A percentile compares a stretch with the other conserved stretches of the same genome.
These are phyloP conservation scores for Aphelocoma coerulescens DNA, from an alignment of 2,113 vertebrate species.

Conservation along the genomic window DNA sequence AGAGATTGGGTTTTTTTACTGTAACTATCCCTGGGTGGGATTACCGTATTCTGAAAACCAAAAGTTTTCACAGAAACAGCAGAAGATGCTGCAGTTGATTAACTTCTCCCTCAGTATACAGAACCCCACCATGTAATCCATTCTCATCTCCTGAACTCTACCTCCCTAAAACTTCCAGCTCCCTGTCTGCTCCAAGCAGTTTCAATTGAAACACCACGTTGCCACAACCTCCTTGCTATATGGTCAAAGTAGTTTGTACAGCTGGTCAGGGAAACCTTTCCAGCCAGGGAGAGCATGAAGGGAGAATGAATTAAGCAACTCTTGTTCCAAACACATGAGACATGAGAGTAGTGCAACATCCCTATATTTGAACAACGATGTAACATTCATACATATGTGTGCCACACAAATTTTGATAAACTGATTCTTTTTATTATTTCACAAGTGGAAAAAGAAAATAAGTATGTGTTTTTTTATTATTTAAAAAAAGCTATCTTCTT, in stretches of 20 bases:
- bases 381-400: neutral
- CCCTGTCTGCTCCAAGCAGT: neutral
- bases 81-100: neutral
- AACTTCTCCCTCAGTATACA: neutral
- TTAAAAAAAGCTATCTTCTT: neutral
- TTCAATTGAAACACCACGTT: neutral
- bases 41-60: neutral
- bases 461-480: neutral
- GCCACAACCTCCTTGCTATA: neutral
- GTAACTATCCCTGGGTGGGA: neutral
- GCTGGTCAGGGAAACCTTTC: neutral
- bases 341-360: neutral
- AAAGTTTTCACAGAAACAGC: neutral
- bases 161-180: neutral
- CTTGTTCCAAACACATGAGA: neutral
- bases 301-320: neutral
- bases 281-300: neutral
- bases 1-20: neutral
- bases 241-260: neutral
- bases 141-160: neutral
- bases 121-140: neutral
- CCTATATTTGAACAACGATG: neutral
- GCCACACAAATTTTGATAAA: neutral
- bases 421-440: neutral
- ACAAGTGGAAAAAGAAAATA: neutral